Evolutionary conservation across 2,797 vertebrate genomes (phyloP), one percentile per base, ranked within the genome.

Genomic region (Tinamus major): DNA sequence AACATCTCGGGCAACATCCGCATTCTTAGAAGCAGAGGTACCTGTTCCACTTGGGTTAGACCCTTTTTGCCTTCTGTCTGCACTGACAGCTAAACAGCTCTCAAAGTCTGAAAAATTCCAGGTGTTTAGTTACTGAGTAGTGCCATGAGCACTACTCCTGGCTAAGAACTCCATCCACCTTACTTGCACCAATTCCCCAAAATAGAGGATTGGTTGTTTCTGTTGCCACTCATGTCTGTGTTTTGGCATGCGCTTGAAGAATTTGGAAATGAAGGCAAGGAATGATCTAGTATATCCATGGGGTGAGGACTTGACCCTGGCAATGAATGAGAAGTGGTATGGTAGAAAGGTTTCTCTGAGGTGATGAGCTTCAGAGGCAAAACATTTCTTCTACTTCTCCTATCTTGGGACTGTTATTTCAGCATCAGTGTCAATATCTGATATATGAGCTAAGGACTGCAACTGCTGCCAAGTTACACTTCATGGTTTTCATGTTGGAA

Each of bases 401-500:
- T 78, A 37, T 10, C 13, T 39, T 71, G 71, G 27, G 24, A 71
- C 48, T 79, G 31, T 67, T 87, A 77, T 91, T 94, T 92, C 24
- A 20, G 55, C 55, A 56, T 56, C 16, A 46, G 5, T 49, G 17
- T 68, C 65, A 71, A 20, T 39, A 62, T n/a, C 65, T 89, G 49
- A 78, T 21, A 78, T 23, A 89, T 15, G 35, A 89, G n/a, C 64
- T 55, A 88, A 72, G 19, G 18, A 71, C 64, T 16, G 70, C 41
- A 71, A 1, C 78, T 63, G 13, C 31, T 92, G 67, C 16, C 27
- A n/a, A 44, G 53, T 19, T 92, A 2, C 31, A 69, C 80, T 78
- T 83, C 44, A 51, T 65, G 48, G 53, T 24, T 87, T 93, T 72
- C 78, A 44, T 23, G 29, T 64, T 84, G 55, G n/a, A 93, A 92